Conservation (phyloP, 2,888 invertebrate species). For the Aricia artaxerxes region DNA sequence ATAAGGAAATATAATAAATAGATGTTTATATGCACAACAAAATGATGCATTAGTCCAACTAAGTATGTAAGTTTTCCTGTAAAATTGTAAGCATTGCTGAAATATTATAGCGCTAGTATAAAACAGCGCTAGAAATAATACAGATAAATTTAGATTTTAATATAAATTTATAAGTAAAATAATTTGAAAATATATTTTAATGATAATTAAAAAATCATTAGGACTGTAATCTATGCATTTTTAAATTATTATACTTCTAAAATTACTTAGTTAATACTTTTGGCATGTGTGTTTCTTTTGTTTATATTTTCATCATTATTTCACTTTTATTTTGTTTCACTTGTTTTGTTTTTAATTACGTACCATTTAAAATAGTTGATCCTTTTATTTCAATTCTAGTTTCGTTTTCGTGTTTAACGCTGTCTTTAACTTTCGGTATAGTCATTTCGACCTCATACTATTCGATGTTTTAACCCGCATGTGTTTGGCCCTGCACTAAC, state of each 20-base stretch:
- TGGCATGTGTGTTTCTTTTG: conserved; percentile 24
- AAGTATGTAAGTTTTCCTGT: neutral
- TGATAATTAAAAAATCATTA: neutral
- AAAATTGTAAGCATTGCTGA: neutral
- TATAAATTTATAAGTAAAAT: neutral
- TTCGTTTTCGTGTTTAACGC: conserved; percentile 2
- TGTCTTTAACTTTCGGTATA: conserved; percentile 5
- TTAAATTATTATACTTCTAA: neutral
- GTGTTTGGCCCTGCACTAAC: conserved; percentile 79
- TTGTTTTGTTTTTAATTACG: neutral
- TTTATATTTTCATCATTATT: neutral
- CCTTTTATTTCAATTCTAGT: neutral
- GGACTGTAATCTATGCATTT: neutral
- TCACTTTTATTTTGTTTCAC: neutral
- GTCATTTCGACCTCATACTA: conserved; percentile 33
- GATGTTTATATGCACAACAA: neutral
- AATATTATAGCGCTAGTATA: neutral
- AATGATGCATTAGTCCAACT: neutral
- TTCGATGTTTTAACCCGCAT: conserved; percentile 78
- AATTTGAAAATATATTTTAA: neutral
- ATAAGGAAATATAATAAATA: neutral
- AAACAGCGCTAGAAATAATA: neutral
- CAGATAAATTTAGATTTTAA: neutral
- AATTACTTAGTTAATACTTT: neutral
- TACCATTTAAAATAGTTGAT: neutral